Evolutionary conservation across 2,113 vertebrate genomes (phyloP).

Genomic region (Motacilla tschutschensis): DNA sequence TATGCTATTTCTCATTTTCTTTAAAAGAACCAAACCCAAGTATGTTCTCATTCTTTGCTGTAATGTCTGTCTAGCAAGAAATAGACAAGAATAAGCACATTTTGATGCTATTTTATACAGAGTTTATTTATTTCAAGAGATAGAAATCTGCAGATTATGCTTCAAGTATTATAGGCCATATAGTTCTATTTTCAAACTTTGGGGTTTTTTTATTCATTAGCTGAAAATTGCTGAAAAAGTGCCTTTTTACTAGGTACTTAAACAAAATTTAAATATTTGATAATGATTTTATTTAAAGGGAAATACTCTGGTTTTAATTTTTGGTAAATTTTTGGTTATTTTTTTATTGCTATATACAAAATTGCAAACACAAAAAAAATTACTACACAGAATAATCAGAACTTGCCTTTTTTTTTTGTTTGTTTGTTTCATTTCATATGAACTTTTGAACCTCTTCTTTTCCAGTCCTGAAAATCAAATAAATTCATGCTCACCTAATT

Average conservation of each 20-base stretch:
- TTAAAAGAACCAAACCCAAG: neutral
- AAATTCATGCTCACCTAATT: neutral
- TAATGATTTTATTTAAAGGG: neutral
- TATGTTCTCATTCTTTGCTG: neutral
- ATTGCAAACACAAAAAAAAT: neutral
- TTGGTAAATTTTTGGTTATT: neutral
- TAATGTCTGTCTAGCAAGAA: neutral
- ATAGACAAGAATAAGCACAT: neutral
- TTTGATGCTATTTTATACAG: neutral
- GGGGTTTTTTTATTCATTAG: neutral
- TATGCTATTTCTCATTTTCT: neutral
- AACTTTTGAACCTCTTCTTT: neutral
- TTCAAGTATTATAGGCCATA: neutral
- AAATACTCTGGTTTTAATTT: neutral
- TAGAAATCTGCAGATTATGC: neutral
- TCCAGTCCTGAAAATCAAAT: neutral
- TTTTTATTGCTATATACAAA: neutral
- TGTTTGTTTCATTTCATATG: neutral
- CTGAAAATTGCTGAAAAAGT: neutral
- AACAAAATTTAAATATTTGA: neutral
- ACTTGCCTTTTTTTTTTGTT: neutral
- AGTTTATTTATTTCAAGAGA: neutral
- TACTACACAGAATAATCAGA: neutral
- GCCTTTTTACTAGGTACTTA: neutral
- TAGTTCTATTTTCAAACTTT: neutral